phyloP scores from a whole-genome alignment of 30 jellyfish, hydroid and myxozoan species.

The Turritopsis rubra region DNA sequence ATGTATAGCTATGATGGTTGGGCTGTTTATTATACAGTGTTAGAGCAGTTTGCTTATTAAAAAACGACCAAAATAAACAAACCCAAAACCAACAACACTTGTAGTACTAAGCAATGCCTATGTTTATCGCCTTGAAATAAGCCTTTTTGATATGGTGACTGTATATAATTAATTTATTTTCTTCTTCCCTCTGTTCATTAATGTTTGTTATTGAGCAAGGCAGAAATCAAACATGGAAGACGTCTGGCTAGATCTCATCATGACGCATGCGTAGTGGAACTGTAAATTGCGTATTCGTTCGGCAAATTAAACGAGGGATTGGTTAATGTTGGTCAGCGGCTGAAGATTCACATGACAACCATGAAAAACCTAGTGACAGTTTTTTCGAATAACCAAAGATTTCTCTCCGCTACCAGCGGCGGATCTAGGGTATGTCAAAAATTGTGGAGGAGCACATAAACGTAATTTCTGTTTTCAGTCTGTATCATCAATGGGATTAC shows the following conservation, averaged over 20 bases:
- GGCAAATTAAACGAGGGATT: conserved; percentile 11
- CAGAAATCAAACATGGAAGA: conserved; percentile 36
- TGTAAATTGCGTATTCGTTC: conserved; percentile 10
- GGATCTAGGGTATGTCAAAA: too few species aligned
- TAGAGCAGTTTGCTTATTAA: background rate
- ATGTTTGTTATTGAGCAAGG: conserved; percentile 28
- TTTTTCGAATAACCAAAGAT: too few species aligned
- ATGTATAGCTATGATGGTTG: too few species aligned
- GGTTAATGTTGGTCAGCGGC: conserved; percentile 3
- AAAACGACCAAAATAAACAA: background rate
- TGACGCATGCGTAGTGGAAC: conserved; percentile 30
- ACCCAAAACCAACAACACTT: background rate
- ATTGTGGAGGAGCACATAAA: too few species aligned
- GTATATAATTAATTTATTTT: too few species aligned
- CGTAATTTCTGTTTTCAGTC: too few species aligned
- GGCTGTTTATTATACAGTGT: background rate
- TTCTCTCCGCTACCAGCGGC: too few species aligned
- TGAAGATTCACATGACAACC: background rate
- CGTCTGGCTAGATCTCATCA: conserved; percentile 18
- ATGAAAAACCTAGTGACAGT: background rate
- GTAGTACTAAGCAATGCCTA: background rate
- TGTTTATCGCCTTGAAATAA: background rate
- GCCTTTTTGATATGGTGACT: background rate
- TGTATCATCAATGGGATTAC: too few species aligned
- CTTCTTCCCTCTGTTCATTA: background rate